A percentile compares a stretch with the other conserved stretches of the same genome.
Conservation (phyloP, 2,797 vertebrate species). For the Gymnoscopelus braueri region DNA sequence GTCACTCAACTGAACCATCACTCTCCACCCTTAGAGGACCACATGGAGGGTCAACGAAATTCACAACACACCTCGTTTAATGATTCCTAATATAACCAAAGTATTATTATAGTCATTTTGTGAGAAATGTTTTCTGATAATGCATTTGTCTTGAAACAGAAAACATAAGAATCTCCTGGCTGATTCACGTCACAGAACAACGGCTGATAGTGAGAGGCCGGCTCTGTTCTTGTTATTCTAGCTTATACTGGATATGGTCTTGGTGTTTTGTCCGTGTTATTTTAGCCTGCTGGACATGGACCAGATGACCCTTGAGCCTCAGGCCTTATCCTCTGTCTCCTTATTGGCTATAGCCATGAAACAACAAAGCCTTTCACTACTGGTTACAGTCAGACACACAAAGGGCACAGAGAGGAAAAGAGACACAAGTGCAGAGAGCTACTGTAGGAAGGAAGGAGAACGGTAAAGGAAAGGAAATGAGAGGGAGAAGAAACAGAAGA, state of each 20-base stretch:
- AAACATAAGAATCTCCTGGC: background rate
- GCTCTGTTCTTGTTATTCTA: slow-evolving; percentile 35
- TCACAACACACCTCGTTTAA: too few species aligned
- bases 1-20: too few species aligned
- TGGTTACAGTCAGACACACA: background rate
- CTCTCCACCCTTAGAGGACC: too few species aligned
- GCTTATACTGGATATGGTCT: slow-evolving; percentile 7
- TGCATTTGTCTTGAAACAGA: background rate
- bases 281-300: slow-evolving; percentile 20
- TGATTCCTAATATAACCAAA: too few species aligned
- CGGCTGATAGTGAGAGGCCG: background rate
- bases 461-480: background rate
- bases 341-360: background rate
- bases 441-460: background rate
- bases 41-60: too few species aligned
- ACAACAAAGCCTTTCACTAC: slow-evolving; percentile 25
- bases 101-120: too few species aligned
- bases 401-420: background rate
- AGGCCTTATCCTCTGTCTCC: slow-evolving; percentile 8
- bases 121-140: background rate
- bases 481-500: background rate
- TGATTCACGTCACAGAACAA: slow-evolving; percentile 11
- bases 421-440: slow-evolving; percentile 3
- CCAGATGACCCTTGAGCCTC: slow-evolving; percentile 1
- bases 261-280: slow-evolving; percentile 34